Base-by-base conservation (phyloP, 2,113 vertebrate genomes). In the Cyanocitta stelleri region DNA sequence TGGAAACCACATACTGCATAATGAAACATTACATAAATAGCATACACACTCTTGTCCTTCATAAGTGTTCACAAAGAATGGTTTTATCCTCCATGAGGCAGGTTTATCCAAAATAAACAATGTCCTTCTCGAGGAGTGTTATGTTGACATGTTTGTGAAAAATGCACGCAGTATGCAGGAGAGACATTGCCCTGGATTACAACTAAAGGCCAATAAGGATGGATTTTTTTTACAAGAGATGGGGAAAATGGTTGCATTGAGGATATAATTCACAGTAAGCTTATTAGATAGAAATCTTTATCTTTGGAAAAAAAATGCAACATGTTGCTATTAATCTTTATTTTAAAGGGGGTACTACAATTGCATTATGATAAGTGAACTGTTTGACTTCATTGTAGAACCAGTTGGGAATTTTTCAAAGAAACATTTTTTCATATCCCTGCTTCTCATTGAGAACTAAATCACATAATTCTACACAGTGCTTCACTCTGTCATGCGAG, bases 111-210 rank as follows among this genome's bases (percentile, higher is more conserved):
- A 95, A 94, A 66, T 94, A 96, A 97, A 95, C 89, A 94, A 94
- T 46, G 81, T 94, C 74, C 32, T 90, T 49, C 66, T 91, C 1
- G 1, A 93, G 54, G 74, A 96, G 93, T 94, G 89, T 68, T 87
- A 82, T 95, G 91, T 95, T 89, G 94, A 96, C 87, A 91, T 89
- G 62, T 95, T 97, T 95, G 77, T 97, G 93, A 96, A 96, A 91
- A 94, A 96, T 82, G 83, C 90, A 81, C 0, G 0, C 37, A 91
- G 61, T 39, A 78, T 94, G 59, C 59, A 55, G 69, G 69, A 75
- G 59, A 87, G 89, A 83, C 59, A 8, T 92, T 85, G 63, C 39
- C 46, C 64, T 89, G 76, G 61, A 92, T 93, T 89, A 85, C 71
- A 76, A 20, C 46, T 76, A 49, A 88, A 90, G 93, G 29, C 76